Evolutionary conservation across 2,797 vertebrate species (phyloP), one percentile per base, ranked within the genome.

Genomic region (Schizopygopsis pylzovi): DNA sequence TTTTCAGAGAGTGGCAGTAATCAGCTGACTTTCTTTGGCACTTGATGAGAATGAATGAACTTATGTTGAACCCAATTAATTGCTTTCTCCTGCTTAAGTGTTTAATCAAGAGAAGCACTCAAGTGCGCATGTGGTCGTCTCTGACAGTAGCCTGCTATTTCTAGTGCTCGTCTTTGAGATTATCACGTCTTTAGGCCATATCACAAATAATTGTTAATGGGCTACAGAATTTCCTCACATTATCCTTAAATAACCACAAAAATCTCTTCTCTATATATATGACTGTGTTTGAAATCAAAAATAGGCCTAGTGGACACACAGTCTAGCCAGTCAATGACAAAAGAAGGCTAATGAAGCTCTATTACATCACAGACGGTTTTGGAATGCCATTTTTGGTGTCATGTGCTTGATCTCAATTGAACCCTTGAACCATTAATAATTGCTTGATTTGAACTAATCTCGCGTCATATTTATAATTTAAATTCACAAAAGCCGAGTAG

Each of bases 41-140:
- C 82, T 86, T 63, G 65, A 68, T 45, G 81, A 86, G 70, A 71
- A 87, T 39, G 28, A 43, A 79, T 85, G 78, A 87, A 87, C 83
- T 52, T 39, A 25, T 72, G 56, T 47, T 76, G 79, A 87, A 87
- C 83, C 68, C 81, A 83, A 85, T 89, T 83, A 85, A 84, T 68
- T 75, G 28, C 11, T 52, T 83, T 65, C 72, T 83, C 43, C 28
- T 25, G 43, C 72, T 43, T 63, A 7, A 76, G 72, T 76, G 71
- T 76, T 52, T 20, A 67, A 83, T 83, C 56, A 76, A 22, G 52
- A 76, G 82, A 76, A 41, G 22, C 41, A 63, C 41, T 73, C 54
- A 28, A 47, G 54, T 83, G 71, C 6, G 2, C 41, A 52, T 75
- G 56, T 41, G 22, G 71, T 83, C 13, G 1, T 18, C 56, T 49